phyloP scores from a whole-genome alignment of 1,140 invertebrate genomes.

The Stenopsyche tienmushanensis region DNA sequence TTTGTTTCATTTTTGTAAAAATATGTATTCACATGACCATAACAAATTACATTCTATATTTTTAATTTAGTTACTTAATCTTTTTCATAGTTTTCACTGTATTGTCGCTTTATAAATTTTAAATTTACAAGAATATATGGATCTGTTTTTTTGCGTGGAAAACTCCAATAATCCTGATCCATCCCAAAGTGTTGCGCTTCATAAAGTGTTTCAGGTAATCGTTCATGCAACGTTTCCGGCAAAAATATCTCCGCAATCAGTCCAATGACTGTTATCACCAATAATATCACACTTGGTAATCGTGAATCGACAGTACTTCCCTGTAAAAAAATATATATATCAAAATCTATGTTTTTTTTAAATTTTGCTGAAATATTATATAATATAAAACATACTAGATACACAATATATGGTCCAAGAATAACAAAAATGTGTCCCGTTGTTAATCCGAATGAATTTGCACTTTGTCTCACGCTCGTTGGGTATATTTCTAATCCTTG shows the following conservation, averaged over 20 bases:
- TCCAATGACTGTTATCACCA: slow-evolving; percentile 57
- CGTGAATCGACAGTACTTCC: slow-evolving; percentile 44
- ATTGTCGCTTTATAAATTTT: slow-evolving; percentile 23
- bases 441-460: slow-evolving; percentile 63
- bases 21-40: background rate
- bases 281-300: slow-evolving; percentile 60
- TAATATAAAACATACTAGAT: slow-evolving; percentile 61
- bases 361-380: no score
- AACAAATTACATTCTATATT: background rate
- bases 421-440: slow-evolving; percentile 60
- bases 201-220: slow-evolving; percentile 68
- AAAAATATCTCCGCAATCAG: slow-evolving; percentile 61
- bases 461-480: slow-evolving; percentile 66
- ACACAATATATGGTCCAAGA: slow-evolving; percentile 71
- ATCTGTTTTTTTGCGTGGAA: slow-evolving; percentile 48
- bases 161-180: slow-evolving; percentile 59
- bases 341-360: background rate
- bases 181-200: slow-evolving; percentile 70
- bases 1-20: no score
- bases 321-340: slow-evolving; percentile 37
- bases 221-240: slow-evolving; percentile 69
- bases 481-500: slow-evolving; percentile 70
- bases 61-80: no score
- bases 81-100: slow-evolving; percentile 27
- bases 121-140: slow-evolving; percentile 30